Evolutionary conservation across 2,113 vertebrate genomes (phyloP).

Genomic region (Fulica atra): DNA sequence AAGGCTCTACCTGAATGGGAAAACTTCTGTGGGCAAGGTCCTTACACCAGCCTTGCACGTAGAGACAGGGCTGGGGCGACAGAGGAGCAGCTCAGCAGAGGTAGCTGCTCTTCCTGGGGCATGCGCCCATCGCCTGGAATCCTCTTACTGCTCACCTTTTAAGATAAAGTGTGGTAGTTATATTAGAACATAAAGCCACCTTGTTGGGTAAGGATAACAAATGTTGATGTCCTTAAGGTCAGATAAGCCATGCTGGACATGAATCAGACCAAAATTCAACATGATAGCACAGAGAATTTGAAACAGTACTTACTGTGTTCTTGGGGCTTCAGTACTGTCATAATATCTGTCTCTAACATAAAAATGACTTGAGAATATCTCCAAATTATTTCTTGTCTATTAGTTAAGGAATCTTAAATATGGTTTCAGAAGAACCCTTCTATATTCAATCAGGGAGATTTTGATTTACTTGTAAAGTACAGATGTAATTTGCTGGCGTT

Average conservation of each 20-base stretch:
- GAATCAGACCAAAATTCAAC: background rate
- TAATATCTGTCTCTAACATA: background rate
- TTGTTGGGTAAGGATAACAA: background rate
- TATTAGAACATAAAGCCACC: background rate
- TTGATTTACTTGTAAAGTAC: background rate
- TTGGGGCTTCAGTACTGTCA: background rate
- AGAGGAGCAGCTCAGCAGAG: background rate
- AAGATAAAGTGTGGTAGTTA: accelerated
- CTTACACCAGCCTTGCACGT: accelerated
- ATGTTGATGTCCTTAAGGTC: background rate
- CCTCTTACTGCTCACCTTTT: background rate
- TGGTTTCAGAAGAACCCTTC: background rate
- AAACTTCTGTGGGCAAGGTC: background rate
- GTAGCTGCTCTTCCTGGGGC: background rate
- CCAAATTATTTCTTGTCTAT: background rate
- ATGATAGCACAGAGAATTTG: background rate
- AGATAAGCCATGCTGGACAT: background rate
- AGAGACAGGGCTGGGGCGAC: background rate
- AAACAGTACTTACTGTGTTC: background rate
- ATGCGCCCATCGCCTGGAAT: too few species aligned
- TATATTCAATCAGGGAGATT: background rate
- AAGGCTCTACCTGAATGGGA: background rate
- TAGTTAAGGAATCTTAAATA: background rate
- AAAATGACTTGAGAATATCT: background rate
- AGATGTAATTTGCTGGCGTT: background rate